These are phyloP conservation scores for Chrysodeixis includens DNA, from an alignment of 2,888 invertebrate species.

Conservation along the genomic window DNA sequence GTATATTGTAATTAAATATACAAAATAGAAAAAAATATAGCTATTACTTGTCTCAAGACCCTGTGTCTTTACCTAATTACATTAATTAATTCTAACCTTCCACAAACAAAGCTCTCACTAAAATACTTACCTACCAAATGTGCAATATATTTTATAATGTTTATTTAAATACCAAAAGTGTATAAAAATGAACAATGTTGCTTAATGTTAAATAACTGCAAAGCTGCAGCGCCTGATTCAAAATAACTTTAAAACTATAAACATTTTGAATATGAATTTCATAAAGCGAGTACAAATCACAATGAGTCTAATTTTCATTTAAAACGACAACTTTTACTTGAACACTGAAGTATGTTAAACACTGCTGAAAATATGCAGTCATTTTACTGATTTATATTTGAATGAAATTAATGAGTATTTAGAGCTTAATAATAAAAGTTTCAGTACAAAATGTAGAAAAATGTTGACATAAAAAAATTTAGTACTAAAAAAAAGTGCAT, in stretches of 20 bases:
- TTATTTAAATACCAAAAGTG: background rate
- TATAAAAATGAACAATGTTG: background rate
- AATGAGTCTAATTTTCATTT: constrained; percentile 38
- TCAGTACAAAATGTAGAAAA: too few relatives aligned
- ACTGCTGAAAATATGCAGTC: constrained; percentile 8
- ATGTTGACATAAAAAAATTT: too few relatives aligned
- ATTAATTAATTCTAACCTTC: too few relatives aligned
- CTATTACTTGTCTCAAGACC: too few relatives aligned
- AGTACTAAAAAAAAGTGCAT: too few relatives aligned
- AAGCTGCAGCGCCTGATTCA: background rate
- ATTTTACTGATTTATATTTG: background rate
- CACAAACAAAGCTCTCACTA: too few relatives aligned
- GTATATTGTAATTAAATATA: too few relatives aligned
- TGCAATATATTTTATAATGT: background rate
- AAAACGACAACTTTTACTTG: constrained; percentile 18
- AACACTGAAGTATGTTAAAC: constrained; percentile 16
- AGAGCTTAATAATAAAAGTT: background rate
- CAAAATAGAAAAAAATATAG: too few relatives aligned
- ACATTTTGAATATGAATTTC: constrained; percentile 26
- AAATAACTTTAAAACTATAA: constrained; percentile 16
- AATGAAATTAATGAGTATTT: background rate
- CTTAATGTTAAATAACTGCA: constrained; percentile 6
- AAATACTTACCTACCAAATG: too few relatives aligned
- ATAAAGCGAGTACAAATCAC: constrained; percentile 35
- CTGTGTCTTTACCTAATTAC: too few relatives aligned